Evolutionary conservation across 2,888 invertebrate species (phyloP).

Genomic region (Spodoptera littoralis): DNA sequence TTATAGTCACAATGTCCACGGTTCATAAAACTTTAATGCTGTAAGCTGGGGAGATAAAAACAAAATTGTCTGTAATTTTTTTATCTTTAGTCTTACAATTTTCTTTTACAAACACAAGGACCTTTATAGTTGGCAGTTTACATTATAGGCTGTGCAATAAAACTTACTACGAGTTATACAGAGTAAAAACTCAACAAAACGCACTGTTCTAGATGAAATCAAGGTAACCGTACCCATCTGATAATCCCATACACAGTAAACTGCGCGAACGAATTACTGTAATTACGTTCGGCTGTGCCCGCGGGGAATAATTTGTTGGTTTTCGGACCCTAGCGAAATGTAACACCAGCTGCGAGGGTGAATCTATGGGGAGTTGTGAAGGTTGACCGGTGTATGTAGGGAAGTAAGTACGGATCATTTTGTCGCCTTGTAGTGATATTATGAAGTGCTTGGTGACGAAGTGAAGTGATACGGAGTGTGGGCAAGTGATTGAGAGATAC

Average conservation of each 20-base stretch:
- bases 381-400: constrained; percentile 15
- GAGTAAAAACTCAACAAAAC: constrained; percentile 22
- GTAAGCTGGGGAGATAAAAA: too few relatives aligned
- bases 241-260: constrained; percentile 65
- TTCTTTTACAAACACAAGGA: too few relatives aligned
- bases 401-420: background rate
- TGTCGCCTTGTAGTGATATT: constrained; percentile 1
- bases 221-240: constrained; percentile 55
- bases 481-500: too few relatives aligned
- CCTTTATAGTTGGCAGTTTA: too few relatives aligned
- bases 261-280: constrained; percentile 81
- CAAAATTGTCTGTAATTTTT: too few relatives aligned
- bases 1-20: too few relatives aligned
- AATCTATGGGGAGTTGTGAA: constrained; percentile 39
- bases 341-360: constrained; percentile 51
- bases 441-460: constrained; percentile 19
- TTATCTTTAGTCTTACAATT: too few relatives aligned
- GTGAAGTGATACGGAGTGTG: too few relatives aligned
- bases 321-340: constrained; percentile 60
- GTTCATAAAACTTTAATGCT: too few relatives aligned
- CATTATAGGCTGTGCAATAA: too few relatives aligned
- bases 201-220: constrained; percentile 54
- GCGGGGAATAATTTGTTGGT: constrained; percentile 66
- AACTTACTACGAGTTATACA: background rate
- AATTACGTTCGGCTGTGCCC: constrained; percentile 77